Base-by-base conservation (phyloP, 1,140 invertebrate species). In the Pinna nobilis region DNA sequence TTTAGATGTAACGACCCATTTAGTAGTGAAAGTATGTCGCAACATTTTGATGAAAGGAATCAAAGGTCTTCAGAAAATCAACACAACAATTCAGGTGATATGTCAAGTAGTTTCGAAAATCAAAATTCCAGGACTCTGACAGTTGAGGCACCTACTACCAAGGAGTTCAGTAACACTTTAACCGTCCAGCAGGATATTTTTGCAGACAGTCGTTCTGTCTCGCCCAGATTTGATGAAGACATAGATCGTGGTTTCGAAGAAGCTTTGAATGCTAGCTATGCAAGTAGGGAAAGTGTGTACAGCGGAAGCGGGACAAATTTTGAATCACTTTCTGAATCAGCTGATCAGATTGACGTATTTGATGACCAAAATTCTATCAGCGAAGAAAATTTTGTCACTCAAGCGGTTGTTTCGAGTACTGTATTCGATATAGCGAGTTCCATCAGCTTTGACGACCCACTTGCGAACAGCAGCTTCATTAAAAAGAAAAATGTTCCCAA, bases 211-310 rank as follows among this genome's bases (percentile, higher is more conserved):
- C 15, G 50, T 25, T 68, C 66, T 23, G 28, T 49, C 30, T 74
- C 66, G 1, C 35, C 57, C 5, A 59, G 55, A 59, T 74, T 74
- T 68, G 72, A 74, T 59, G 28, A 20, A n/a, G 66, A 74, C 15
- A 69, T 47, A 28, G 72, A 74, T 51, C 57, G 65, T 37, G 72
- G 72, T 33, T 74, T 74, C 11, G 72, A 74, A 33, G 72, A 74
- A 69, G 72, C 72, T 33, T 37, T 74, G 23, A 67, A 64, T 55
- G 72, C 66, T 47, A 55, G 65, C 28, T 59, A 28, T 47, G 47
- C 23, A 28, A 55, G n/a, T 53, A 71, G 35, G 49, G 59, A 64
- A 51, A 59, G 32, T 41, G 11, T 51, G 53, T 61, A 28, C 3
- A 49, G 59, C 49, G 59, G 11, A 35, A 61, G 30, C 55, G 41